Base-by-base conservation (phyloP, 2,888 invertebrate genomes). In the Cantharis flavilabris region DNA sequence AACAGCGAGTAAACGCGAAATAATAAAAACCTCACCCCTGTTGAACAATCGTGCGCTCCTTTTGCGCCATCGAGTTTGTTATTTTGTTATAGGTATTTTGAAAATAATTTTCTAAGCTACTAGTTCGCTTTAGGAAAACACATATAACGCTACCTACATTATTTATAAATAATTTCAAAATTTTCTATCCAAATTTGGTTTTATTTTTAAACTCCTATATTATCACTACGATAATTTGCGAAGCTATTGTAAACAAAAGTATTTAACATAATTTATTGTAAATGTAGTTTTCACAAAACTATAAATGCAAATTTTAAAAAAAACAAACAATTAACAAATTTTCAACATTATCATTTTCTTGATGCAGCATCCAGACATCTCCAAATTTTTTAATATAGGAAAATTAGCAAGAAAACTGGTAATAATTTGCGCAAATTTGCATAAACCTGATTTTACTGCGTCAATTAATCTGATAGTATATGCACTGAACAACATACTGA, bases 1-100 rank as follows among this genome's bases (percentile, higher is more conserved):
- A 86, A 86, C 85, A 86, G 85, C 84, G 83, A 84, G 83, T 85
- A 86, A 86, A 85, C 85, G 85, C 81, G 82, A 82, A 85, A 85
- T 85, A 85, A 86, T 85, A 82, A 84, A 86, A 84, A 84, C 85
- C 85, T 85, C 85, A 84, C 83, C 80, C 85, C 83, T 79, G 71
- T 79, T 81, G 82, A 83, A 80, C 82, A 82, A 83, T 80, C 80
- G 80, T 81, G 82, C 80, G 79, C 79, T 81, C 82, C 81, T 80
- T 82, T 79, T 26, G 73, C 63, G 26, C 77, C 71, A 63, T 49
- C 77, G 77, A 80, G 81, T 79, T 76, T 75, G 82, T 75, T 79
- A 74, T 70, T 75, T 75, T 79, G 71, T 71, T 73, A 65, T 71
- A 71, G 30, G 77, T 75, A 72, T 73, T 76, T 76, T 76, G 33